phyloP scores from a whole-genome alignment of 2,888 invertebrate genomes.

The Stenoptilia bipunctidactyla region DNA sequence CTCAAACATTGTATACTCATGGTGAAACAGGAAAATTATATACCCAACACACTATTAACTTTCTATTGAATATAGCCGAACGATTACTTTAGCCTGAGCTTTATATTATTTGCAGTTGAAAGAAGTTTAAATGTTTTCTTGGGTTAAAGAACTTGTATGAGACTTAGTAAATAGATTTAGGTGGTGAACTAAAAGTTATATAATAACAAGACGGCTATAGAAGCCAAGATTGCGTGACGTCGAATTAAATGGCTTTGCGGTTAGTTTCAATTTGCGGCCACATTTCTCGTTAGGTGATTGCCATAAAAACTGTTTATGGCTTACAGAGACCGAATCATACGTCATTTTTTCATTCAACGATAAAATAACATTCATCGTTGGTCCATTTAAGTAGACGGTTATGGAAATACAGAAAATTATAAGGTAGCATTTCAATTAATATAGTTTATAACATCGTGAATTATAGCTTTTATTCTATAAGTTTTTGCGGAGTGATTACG shows the following conservation, averaged over 20 bases:
- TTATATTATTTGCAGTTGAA: not conserved
- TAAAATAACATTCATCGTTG: not conserved
- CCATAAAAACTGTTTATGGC: conserved; percentile 36
- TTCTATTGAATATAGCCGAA: no score
- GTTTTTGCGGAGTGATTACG: no score
- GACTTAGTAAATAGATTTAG: conserved; percentile 1
- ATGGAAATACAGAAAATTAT: not conserved
- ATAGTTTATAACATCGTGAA: not conserved
- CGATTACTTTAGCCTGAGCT: no score
- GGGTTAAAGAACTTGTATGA: not conserved
- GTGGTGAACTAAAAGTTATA: not conserved
- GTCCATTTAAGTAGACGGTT: not conserved
- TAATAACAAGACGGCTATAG: conserved; percentile 16
- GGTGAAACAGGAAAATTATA: conserved; percentile 11
- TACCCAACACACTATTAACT: no score
- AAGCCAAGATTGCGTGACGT: conserved; percentile 37
- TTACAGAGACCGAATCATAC: conserved; percentile 13
- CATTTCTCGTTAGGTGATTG: conserved; percentile 39
- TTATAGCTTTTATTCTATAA: no score
- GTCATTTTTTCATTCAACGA: not conserved
- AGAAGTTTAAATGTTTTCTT: not conserved
- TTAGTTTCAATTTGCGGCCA: conserved; percentile 50
- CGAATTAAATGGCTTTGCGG: conserved; percentile 47
- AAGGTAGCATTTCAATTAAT: not conserved
- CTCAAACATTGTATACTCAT: conserved; percentile 2